Percentiles rank a stretch among this genome's conserved stretches.
Evolutionary conservation across 2,113 vertebrate genomes (phyloP).

Genomic region (Eidolon helvum): DNA sequence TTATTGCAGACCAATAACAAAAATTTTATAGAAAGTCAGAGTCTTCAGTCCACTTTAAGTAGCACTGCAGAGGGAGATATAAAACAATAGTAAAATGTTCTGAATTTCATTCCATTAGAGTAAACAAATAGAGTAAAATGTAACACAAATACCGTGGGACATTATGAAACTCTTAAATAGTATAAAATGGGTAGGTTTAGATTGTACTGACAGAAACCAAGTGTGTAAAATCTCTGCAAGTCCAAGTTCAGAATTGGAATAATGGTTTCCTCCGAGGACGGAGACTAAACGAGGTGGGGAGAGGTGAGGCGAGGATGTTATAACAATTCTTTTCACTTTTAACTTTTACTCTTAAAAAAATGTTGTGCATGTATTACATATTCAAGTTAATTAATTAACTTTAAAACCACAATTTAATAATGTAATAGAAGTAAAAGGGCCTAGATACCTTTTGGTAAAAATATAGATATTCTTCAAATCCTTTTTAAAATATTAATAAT

Average conservation of each 20-base stretch:
- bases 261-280: neutral
- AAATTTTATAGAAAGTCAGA: neutral
- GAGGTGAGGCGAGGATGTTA: neutral
- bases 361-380: neutral
- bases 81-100: neutral
- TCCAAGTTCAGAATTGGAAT: neutral
- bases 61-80: neutral
- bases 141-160: neutral
- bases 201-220: neutral
- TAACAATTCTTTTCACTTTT: neutral
- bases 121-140: neutral
- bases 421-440: neutral
- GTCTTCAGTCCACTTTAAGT: neutral
- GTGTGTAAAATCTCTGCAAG: neutral
- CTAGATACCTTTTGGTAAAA: neutral
- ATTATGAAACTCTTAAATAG: neutral
- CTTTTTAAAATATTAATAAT: neutral
- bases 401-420: neutral
- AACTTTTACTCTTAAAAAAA: neutral
- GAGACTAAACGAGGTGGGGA: neutral
- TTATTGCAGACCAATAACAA: neutral
- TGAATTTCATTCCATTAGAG: neutral
- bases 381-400: neutral
- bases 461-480: neutral
- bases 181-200: neutral